Evolutionary conservation across 1,140 invertebrate genomes (phyloP).

Genomic region (Heliconius hermathena): DNA sequence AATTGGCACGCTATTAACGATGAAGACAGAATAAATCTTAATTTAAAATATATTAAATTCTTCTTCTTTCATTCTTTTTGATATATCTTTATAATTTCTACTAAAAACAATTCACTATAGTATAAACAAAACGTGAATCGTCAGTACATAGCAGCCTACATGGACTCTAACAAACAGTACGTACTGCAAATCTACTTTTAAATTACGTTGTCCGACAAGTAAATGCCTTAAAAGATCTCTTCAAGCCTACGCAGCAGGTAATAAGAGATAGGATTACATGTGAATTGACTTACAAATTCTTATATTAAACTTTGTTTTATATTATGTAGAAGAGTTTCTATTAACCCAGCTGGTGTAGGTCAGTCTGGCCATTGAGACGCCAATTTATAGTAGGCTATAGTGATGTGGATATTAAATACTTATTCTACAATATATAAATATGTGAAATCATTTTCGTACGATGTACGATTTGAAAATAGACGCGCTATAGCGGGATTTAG

Average conservation of each 20-base stretch:
- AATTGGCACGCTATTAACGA: neutral
- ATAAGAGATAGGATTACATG: constrained; percentile 38
- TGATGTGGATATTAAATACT: neutral
- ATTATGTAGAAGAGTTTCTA: constrained; percentile 6
- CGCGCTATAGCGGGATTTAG: no score
- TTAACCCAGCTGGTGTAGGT: neutral
- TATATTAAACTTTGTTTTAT: constrained; percentile 14
- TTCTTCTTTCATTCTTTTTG: neutral
- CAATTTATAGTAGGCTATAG: neutral
- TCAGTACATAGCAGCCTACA: constrained; percentile 22
- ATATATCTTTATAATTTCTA: neutral
- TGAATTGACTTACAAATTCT: constrained; percentile 17
- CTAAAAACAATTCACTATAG: neutral
- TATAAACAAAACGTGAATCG: neutral
- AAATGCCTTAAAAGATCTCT: constrained; percentile 38
- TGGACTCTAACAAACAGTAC: constrained; percentile 25
- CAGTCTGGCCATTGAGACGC: neutral
- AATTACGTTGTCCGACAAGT: constrained; percentile 41
- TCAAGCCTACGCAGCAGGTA: constrained; percentile 38
- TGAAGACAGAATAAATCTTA: neutral
- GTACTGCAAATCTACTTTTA: constrained; percentile 39
- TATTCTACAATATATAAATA: neutral
- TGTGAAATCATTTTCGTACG: neutral
- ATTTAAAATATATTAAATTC: no score
- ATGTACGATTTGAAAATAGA: neutral